Conservation (phyloP, 1,140 invertebrate species). For the Drosophila yakuba region DNA sequence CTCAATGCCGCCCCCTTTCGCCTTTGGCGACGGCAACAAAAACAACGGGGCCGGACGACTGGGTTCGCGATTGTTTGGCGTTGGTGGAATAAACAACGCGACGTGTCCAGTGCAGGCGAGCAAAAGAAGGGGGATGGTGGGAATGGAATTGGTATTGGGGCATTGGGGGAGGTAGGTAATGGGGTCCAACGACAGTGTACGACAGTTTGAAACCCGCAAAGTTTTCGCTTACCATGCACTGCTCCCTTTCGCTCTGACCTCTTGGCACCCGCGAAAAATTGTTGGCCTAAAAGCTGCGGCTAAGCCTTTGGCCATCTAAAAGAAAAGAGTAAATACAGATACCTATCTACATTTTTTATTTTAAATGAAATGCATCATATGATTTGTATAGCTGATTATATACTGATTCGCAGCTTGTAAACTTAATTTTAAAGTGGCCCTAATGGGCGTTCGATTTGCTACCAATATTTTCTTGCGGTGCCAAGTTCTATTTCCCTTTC, state of each 20-base stretch:
- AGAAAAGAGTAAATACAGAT: no score
- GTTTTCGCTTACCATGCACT: slow-evolving; percentile 62
- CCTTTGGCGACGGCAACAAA: slow-evolving; percentile 33
- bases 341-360: no score
- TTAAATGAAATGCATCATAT: not conserved
- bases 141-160: not conserved
- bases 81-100: slow-evolving; percentile 80
- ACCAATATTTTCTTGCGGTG: slow-evolving; percentile 3
- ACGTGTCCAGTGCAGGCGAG: slow-evolving; percentile 72
- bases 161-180: not conserved
- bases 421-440: no score
- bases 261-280: slow-evolving; percentile 17
- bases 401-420: no score
- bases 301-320: not conserved
- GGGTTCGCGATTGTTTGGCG: slow-evolving; percentile 74
- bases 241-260: slow-evolving; percentile 26
- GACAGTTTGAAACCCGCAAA: slow-evolving; percentile 68
- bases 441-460: no score
- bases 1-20: not conserved
- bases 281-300: not conserved
- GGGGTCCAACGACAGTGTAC: slow-evolving; percentile 22
- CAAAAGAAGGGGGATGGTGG: slow-evolving; percentile 1
- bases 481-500: slow-evolving; percentile 1
- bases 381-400: no score
- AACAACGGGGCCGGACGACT: slow-evolving; percentile 49